Evolutionary conservation across 2,113 vertebrate genomes (phyloP).

Genomic region (Pagrus major): DNA sequence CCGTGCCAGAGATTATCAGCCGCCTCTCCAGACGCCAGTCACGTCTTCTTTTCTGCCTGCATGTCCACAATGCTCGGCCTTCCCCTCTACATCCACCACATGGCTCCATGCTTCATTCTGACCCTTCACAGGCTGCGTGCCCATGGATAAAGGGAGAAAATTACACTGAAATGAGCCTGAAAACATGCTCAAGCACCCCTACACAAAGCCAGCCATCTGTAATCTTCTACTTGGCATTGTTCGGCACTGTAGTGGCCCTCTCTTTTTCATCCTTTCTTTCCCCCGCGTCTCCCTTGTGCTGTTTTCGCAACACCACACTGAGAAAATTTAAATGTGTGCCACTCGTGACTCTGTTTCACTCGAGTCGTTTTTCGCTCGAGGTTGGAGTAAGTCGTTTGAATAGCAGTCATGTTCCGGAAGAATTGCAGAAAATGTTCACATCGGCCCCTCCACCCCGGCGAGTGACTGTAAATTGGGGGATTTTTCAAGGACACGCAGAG

Average conservation of each 20-base stretch:
- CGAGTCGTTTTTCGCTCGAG: slow-evolving; percentile 31
- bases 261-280: slow-evolving; percentile 23
- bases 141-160: slow-evolving; percentile 57
- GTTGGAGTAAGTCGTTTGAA: slow-evolving; percentile 42
- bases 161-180: slow-evolving; percentile 56
- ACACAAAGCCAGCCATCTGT: slow-evolving; percentile 50
- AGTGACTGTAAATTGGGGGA: slow-evolving; percentile 42
- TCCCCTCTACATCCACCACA: slow-evolving; percentile 8
- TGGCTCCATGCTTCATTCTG: slow-evolving; percentile 27
- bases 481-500: slow-evolving; percentile 70
- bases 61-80: slow-evolving; percentile 22
- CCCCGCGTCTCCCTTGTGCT: background rate
- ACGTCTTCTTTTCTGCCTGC: slow-evolving; percentile 26
- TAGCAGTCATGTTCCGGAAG: slow-evolving; percentile 32
- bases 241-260: background rate
- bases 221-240: slow-evolving; percentile 55
- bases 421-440: slow-evolving; percentile 46
- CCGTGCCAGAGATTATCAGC: slow-evolving; percentile 25
- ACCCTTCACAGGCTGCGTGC: slow-evolving; percentile 29
- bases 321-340: slow-evolving; percentile 28
- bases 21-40: slow-evolving; percentile 34
- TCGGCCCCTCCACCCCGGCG: slow-evolving; percentile 11
- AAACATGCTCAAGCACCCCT: slow-evolving; percentile 36
- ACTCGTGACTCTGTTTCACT: slow-evolving; percentile 39
- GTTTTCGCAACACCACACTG: slow-evolving; percentile 7